phyloP scores from a whole-genome alignment of 2,797 vertebrate species.

The Euthynnus affinis region DNA sequence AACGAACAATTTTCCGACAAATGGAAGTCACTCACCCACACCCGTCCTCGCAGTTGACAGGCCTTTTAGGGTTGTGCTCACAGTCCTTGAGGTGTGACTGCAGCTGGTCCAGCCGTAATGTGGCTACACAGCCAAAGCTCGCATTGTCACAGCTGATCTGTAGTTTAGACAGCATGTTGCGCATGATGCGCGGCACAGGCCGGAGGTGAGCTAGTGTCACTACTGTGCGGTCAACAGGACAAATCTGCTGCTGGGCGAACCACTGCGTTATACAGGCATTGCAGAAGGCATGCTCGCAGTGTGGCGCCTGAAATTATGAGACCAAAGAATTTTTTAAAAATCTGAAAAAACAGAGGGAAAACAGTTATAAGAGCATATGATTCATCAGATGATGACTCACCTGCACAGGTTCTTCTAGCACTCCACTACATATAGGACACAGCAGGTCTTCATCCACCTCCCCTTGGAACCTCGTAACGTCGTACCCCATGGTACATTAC shows the following conservation, averaged over 20 bases:
- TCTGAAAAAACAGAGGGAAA: neutral
- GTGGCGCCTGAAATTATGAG: slow-evolving; percentile 89
- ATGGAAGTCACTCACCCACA: slow-evolving; percentile 90
- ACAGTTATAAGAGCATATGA: neutral
- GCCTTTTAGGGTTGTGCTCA: slow-evolving; percentile 98
- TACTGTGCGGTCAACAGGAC: slow-evolving; percentile 97
- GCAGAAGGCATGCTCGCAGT: slow-evolving; percentile 99
- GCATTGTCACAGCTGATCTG: slow-evolving; percentile 98
- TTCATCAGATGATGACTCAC: slow-evolving; percentile 70
- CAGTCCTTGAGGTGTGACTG: slow-evolving; percentile 98
- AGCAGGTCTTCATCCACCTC: slow-evolving; percentile 99
- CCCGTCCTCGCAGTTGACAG: slow-evolving; percentile 96
- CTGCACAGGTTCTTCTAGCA: slow-evolving; percentile 98
- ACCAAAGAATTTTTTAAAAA: neutral
- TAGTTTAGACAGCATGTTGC: slow-evolving; percentile 99
- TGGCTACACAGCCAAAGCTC: slow-evolving; percentile 94
- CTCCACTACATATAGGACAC: slow-evolving; percentile 98
- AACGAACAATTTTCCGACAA: neutral
- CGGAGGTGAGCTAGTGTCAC: slow-evolving; percentile 98
- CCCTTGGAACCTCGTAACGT: slow-evolving; percentile 97
- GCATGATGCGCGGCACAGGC: slow-evolving; percentile 98
- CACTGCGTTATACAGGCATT: slow-evolving; percentile 99
- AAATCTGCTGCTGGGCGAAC: slow-evolving; percentile 99
- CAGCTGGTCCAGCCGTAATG: slow-evolving; percentile 96
- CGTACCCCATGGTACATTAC: slow-evolving; percentile 99